Conservation (phyloP, 2,888 invertebrate genomes). For the Sarcophaga rosellei region DNA sequence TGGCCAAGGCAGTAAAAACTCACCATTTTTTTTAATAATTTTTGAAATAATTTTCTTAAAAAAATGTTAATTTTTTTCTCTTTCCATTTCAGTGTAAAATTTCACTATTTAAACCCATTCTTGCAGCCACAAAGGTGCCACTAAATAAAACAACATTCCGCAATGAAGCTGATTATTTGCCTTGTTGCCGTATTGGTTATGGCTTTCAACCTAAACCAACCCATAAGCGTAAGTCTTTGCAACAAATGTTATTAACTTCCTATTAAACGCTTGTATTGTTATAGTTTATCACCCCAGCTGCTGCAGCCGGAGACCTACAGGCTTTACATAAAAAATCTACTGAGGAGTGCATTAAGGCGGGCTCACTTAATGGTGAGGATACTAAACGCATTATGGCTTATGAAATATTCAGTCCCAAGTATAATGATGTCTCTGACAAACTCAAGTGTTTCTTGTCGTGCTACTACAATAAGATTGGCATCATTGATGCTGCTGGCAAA, state of each 20-base stretch:
- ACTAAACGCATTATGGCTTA: conserved; percentile 29
- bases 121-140: background rate
- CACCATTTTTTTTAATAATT: background rate
- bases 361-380: conserved; percentile 61
- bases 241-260: background rate
- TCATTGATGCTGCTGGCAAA: conserved; percentile 39
- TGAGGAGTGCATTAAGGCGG: conserved; percentile 72
- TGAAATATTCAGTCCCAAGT: conserved; percentile 22
- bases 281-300: background rate
- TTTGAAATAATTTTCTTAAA: background rate
- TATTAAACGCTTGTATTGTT: background rate
- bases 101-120: conserved; percentile 33
- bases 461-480: conserved; percentile 43
- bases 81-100: background rate
- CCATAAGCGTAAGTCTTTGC: background rate
- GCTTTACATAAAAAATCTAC: conserved; percentile 39
- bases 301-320: background rate
- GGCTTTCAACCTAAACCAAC: background rate
- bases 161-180: conserved; percentile 27
- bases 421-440: conserved; percentile 23
- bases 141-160: conserved; percentile 41
- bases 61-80: no score
- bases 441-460: conserved; percentile 53
- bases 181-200: background rate
- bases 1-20: background rate